A percentile compares a stretch with the other conserved stretches of the same genome.
phyloP scores from a whole-genome alignment of 2,113 vertebrate genomes.

The Myotis brandtii region DNA sequence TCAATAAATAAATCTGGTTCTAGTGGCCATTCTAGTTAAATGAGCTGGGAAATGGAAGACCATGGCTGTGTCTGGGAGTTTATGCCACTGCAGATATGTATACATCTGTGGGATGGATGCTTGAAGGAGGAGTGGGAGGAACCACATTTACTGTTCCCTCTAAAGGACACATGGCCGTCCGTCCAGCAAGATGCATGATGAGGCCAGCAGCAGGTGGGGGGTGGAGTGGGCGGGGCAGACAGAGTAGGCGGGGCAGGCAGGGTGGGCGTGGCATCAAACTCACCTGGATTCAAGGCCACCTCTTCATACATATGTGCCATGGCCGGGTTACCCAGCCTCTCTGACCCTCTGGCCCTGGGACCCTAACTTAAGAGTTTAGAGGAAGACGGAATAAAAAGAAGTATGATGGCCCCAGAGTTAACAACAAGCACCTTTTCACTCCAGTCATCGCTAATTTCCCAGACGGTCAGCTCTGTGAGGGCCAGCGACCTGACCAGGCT shows the following conservation, averaged over 20 bases:
- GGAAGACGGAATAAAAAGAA: not conserved
- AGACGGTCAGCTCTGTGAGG: not conserved
- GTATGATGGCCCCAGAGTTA: not conserved
- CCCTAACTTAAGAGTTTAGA: not conserved
- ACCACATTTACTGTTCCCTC: accelerated
- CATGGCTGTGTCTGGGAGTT: not conserved
- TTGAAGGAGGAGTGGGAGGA: not conserved
- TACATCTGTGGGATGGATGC: too few species aligned
- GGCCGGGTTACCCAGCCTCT: too few species aligned
- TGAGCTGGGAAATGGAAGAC: not conserved
- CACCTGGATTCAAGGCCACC: not conserved
- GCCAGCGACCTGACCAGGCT: not conserved
- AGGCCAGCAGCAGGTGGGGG: not conserved
- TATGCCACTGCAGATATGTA: accelerated
- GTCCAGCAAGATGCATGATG: not conserved
- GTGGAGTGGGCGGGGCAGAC: not conserved
- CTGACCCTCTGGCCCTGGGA: not conserved
- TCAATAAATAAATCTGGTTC: not conserved
- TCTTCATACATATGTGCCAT: accelerated
- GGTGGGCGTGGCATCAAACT: not conserved
- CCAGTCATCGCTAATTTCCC: not conserved
- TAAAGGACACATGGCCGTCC: not conserved
- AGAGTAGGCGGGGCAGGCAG: not conserved
- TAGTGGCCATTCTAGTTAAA: slow-evolving; percentile 1
- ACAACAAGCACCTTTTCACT: too few species aligned